Evolutionary conservation across 2,888 invertebrate genomes (phyloP), one percentile per base, ranked within the genome.

Genomic region (Strigamia crassipes): DNA sequence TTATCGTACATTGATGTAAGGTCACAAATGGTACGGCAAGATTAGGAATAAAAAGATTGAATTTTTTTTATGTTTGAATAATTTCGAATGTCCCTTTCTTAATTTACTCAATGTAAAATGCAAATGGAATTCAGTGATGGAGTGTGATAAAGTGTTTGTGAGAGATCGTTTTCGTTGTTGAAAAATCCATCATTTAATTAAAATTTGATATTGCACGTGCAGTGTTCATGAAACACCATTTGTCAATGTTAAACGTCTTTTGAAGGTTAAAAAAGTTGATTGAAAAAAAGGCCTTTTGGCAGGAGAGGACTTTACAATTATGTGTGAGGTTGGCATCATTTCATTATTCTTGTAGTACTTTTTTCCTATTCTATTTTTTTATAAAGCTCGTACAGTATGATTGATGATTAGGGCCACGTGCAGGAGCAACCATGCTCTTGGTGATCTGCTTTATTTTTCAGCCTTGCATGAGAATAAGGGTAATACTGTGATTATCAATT

Each of bases 291-390:
- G 31, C 15, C 73, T 27, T 73, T 73, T 73, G 73, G 73, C 73
- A 73, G 73, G 31, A 73, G 73, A 73, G 73, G 73, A 73, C 73
- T 73, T 73, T 31, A 73, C 73, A 31, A 73, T 73, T 73, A 73
- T 73, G 73, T 73, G 73, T 73, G 73, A 73, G 73, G 73, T 73
- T 73, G 73, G 73, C 73, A 73, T 73, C 73, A 73, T 73, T 73
- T 73, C 73, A 73, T 73, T 73, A 73, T 73, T 73, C 73, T 73
- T 73, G 73, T 73, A 73, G 73, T 73, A 31, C 73, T 73, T 73
- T 73, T 73, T 56, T 56, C 18, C 51, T 56, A 18, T 56, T 21
- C 21, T 38, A 0, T 38, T 56, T 73, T 73, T 73, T 73, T 73
- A 31, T 73, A 73, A 23, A 27, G 73, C 73, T 73, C 27, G 73